Evolutionary conservation across 1,140 invertebrate species (phyloP).

Genomic region (Drosophila tristis): DNA sequence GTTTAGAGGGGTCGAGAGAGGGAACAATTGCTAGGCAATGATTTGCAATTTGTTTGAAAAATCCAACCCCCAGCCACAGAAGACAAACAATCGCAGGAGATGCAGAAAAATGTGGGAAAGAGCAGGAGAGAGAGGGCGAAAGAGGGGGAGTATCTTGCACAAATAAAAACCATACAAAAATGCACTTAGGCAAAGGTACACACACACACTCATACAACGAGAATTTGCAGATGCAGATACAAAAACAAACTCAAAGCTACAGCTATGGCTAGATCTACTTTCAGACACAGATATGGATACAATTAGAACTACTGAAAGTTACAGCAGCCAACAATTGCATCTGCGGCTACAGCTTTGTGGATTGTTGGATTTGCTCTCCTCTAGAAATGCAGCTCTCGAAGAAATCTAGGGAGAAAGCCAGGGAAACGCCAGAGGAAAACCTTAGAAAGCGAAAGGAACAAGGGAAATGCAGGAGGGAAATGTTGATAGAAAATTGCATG

Average conservation of each 20-base stretch:
- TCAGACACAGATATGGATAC: constrained; percentile 21
- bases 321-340: background rate
- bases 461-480: constrained; percentile 33
- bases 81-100: constrained; percentile 61
- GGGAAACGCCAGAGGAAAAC: background rate
- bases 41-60: constrained; percentile 83
- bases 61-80: constrained; percentile 76
- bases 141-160: constrained; percentile 29
- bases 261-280: constrained; percentile 15
- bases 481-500: constrained; percentile 57
- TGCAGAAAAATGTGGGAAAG: background rate
- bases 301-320: constrained; percentile 4
- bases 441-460: constrained; percentile 56
- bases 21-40: constrained; percentile 81
- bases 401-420: background rate
- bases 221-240: background rate
- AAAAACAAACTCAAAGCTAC: constrained; percentile 20
- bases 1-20: background rate
- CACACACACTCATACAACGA: constrained; percentile 28
- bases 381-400: constrained; percentile 8
- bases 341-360: constrained; percentile 37
- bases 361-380: constrained; percentile 29
- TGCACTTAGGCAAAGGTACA: constrained; percentile 50
- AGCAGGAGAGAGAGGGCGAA: background rate
- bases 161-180: constrained; percentile 75